A percentile compares a stretch with the other conserved stretches of the same genome.
These are phyloP conservation scores for Chalcis sispes DNA, from an alignment of 2,888 invertebrate genomes.

Conservation along the genomic window DNA sequence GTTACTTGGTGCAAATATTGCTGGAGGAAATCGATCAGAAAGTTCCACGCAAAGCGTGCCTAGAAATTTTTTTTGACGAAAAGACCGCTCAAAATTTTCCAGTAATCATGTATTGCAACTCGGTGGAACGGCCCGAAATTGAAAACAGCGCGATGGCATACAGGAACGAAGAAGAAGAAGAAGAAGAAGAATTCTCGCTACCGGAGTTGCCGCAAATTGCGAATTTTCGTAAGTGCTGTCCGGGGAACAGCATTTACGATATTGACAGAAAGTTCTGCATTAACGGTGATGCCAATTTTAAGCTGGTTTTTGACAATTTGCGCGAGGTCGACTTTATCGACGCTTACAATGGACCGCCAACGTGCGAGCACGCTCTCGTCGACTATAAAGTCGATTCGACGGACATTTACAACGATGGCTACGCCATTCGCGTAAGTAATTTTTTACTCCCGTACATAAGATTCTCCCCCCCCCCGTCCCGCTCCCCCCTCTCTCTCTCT, in stretches of 20 bases:
- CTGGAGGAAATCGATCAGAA: slow-evolving; percentile 38
- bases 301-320: not conserved
- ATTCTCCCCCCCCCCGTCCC: too few species aligned
- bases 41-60: slow-evolving; percentile 57
- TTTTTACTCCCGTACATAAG: too few species aligned
- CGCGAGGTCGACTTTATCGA: slow-evolving; percentile 9
- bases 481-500: too few species aligned
- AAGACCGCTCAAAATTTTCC: slow-evolving; percentile 30
- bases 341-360: slow-evolving; percentile 51
- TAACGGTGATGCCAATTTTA: not conserved
- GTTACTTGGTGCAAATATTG: slow-evolving; percentile 41
- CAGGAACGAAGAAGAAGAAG: not conserved
- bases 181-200: slow-evolving; percentile 25
- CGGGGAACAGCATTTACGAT: slow-evolving; percentile 56
- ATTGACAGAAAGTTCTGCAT: slow-evolving; percentile 54
- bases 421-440: too few species aligned
- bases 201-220: slow-evolving; percentile 31
- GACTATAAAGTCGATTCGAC: slow-evolving; percentile 60
- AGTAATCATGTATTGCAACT: slow-evolving; percentile 60
- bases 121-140: not conserved
- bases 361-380: slow-evolving; percentile 60
- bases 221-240: slow-evolving; percentile 63
- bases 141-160: not conserved
- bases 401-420: slow-evolving; percentile 22
- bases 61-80: slow-evolving; percentile 61